Base-by-base conservation (phyloP, 2,797 vertebrate genomes). In the Sardinella longiceps region DNA sequence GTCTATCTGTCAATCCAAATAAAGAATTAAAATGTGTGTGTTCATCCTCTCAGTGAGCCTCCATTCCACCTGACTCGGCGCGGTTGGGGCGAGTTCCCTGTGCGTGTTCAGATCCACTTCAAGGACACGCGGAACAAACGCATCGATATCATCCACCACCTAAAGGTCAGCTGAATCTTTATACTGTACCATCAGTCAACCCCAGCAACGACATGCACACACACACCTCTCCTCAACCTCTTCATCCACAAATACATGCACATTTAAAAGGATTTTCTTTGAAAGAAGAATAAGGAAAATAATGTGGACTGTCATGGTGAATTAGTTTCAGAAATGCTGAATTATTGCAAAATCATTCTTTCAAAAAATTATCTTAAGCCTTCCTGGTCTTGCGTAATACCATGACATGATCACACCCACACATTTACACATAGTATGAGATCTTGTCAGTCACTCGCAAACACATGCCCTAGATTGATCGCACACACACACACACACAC, bases 41-140 rank as follows among this genome's bases (percentile, higher is more conserved):
- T 53, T 74, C 48, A 43, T 89, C 37, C 91, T 86, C 85, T 85
- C 89, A 99, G 98, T 90, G 98, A 99, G 90, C 97, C 98, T 89
- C 98, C 97, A 0, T 99, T 99, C 94, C 98, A 99, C 91, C 94
- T 99, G 92, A 99, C 98, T 9, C 97, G 98, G 83, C 97, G 98
- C 39, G 98, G 98, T 70, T 99, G 98, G 98, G 98, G 98, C 84
- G 98, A 99, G 90, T 99, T 99, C 93, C 98, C 98, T 48, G 98
- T 99, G 87, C 96, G 98, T 90, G 97, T 99, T 89, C 98, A 99
- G 95, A 98, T 99, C 91, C 98, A 99, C 91, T 99, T 99, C 94
- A 99, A 98, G 95, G 98, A 99, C 90, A 96, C 95, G 89, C 97
- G 98, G 90, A 99, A 99, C 96, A 99, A 99, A 93, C 96, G 98